Percentiles rank a stretch among this genome's conserved stretches.
Evolutionary conservation across 2,113 vertebrate genomes (phyloP).

Genomic region (Hippocampus abdominalis): DNA sequence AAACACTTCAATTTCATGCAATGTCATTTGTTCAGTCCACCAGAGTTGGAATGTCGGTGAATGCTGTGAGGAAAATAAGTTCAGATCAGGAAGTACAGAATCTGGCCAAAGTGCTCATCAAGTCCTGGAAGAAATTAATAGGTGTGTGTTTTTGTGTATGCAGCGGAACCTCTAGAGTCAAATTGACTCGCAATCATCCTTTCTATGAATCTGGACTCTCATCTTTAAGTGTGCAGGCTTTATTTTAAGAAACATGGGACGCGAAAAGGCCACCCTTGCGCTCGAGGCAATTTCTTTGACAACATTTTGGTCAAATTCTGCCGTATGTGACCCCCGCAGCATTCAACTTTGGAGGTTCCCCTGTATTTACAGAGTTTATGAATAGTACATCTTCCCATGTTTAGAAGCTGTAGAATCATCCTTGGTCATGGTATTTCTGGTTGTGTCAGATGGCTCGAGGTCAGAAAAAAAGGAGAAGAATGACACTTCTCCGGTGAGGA

Average conservation of each 20-base stretch:
- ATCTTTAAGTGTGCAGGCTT: too few species aligned
- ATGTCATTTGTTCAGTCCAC: constrained; percentile 77
- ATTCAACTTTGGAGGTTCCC: background rate
- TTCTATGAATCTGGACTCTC: background rate
- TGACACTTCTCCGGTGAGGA: constrained; percentile 73
- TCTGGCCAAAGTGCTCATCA: constrained; percentile 91
- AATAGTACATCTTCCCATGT: background rate
- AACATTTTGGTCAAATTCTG: background rate
- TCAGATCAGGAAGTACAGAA: constrained; percentile 90
- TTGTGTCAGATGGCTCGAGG: constrained; percentile 67
- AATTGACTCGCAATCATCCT: background rate
- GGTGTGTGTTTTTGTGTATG: constrained; percentile 26
- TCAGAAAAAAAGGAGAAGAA: constrained; percentile 76
- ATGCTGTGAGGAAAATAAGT: constrained; percentile 91
- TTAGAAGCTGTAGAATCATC: background rate
- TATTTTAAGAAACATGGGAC: too few species aligned
- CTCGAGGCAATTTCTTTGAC: background rate
- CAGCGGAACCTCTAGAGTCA: background rate
- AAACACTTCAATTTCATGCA: background rate
- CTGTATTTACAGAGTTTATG: background rate
- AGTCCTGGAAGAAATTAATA: constrained; percentile 93
- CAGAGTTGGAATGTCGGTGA: constrained; percentile 93
- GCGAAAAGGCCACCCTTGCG: too few species aligned
- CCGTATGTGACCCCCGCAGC: background rate
- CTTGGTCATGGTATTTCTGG: background rate